These are phyloP conservation scores for Scolopax rusticola DNA, from an alignment of 2,797 vertebrate species.

Conservation along the genomic window DNA sequence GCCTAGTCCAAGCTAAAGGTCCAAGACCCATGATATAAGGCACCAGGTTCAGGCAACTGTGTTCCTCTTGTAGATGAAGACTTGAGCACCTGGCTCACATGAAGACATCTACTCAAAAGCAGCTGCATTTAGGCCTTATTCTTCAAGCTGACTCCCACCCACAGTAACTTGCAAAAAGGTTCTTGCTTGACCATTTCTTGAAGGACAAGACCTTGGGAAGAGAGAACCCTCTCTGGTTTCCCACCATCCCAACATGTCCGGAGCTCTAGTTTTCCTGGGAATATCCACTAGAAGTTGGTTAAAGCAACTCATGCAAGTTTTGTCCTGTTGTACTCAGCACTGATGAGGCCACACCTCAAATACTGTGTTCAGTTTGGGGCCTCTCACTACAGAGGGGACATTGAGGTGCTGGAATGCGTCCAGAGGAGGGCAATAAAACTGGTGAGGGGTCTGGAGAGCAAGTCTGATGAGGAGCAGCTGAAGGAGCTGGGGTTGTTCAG, in stretches of 20 bases:
- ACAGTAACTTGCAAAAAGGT: neutral
- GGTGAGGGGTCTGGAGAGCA: neutral
- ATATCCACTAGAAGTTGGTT: neutral
- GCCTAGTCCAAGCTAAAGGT: neutral
- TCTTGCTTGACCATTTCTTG: neutral
- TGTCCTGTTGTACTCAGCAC: neutral
- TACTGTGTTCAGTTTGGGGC: neutral
- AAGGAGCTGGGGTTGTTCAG: neutral
- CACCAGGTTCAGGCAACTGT: neutral
- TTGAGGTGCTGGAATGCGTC: neutral
- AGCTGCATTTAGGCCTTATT: neutral
- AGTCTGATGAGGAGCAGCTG: neutral
- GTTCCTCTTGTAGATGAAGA: neutral
- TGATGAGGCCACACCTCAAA: neutral
- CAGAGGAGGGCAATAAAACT: neutral
- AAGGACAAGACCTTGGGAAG: neutral
- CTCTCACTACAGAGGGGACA: neutral
- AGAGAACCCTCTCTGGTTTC: neutral
- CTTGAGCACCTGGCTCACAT: neutral
- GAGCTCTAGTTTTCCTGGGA: neutral
- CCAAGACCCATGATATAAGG: neutral
- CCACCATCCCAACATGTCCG: rapidly evolving
- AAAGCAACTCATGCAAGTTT: neutral
- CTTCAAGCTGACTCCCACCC: neutral
- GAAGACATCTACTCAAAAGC: neutral